phyloP scores from a whole-genome alignment of 1,140 invertebrate genomes.

The Oryctes rhinoceros region DNA sequence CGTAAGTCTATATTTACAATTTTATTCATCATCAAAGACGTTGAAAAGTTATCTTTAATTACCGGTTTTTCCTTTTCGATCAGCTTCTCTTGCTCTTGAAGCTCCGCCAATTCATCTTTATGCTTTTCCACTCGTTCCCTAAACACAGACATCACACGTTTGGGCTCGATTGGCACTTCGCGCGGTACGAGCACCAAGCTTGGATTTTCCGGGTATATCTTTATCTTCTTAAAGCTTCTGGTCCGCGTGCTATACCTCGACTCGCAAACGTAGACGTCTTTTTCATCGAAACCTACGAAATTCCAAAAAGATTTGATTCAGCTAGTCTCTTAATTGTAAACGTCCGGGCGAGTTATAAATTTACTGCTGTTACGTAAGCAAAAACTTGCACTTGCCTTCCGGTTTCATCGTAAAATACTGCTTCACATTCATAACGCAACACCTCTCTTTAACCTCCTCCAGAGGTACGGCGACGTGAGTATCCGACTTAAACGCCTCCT shows the following conservation, averaged over 20 bases:
- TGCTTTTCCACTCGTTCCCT: constrained; percentile 89
- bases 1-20: not conserved
- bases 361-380: no score
- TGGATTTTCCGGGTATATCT: constrained; percentile 82
- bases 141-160: constrained; percentile 92
- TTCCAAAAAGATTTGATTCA: no score
- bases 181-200: constrained; percentile 74
- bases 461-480: constrained; percentile 83
- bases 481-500: constrained; percentile 97
- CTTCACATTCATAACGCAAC: constrained; percentile 93
- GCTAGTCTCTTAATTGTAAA: no score
- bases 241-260: constrained; percentile 88
- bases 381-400: constrained; percentile 65
- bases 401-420: constrained; percentile 93
- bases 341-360: no score
- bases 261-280: constrained; percentile 98
- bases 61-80: constrained; percentile 84
- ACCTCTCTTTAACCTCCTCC: constrained; percentile 89
- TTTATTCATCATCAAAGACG: constrained; percentile 30
- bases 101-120: constrained; percentile 87
- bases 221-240: constrained; percentile 90
- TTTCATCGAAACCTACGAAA: constrained; percentile 76
- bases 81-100: constrained; percentile 81
- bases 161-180: constrained; percentile 80
- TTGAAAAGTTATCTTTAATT: constrained; percentile 50